Base-by-base conservation (phyloP, 1,140 invertebrate species). In the Lithobius niger region DNA sequence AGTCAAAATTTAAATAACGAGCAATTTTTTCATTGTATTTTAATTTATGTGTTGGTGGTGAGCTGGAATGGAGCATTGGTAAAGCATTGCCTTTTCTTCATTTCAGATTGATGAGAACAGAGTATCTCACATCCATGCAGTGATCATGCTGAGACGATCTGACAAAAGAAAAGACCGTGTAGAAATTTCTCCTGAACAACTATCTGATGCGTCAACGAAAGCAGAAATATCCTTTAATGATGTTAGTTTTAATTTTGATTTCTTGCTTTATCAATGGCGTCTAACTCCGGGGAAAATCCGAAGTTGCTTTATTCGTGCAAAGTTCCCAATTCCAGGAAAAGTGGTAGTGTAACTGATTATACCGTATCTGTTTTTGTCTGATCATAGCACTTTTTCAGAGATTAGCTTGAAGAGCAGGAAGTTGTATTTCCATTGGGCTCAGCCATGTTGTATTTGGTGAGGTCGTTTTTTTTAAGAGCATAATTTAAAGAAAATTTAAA, bases 131-230 rank as follows among this genome's bases (percentile, higher is more conserved):
- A 82, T 90, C 63, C 78, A 78, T n/a, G 81, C 85, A 2, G 80
- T 85, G 3, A 78, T 86, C 21, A 85, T 88, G 65, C 73, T 89
- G 55, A 74, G 81, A 60, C 72, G 87, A 19, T 81, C 83, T 25
- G 86, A 88, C 65, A 90, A 89, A 70, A 82, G 86, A 65, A 82
- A 86, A 59, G 87, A 91, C 61, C 70, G 87, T 61, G 87, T 90
- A 1, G 88, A 90, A 75, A 89, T 90, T 64, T 88, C 86, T 3
- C 78, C 84, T 36, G 84, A 88, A 65, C 86, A 89, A 65, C 70
- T 89, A 27, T 71, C 71, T 13, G 71, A 66, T 64, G 72, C 72
- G 24, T 70, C 72, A 0, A 69, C 64, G 15, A 66, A 67, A 51
- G 72, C 71, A 21, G 71, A 74, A 62, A 67, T 72, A 62, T 44